phyloP scores from a whole-genome alignment of 2,113 vertebrate genomes.

The Rattus rattus region DNA sequence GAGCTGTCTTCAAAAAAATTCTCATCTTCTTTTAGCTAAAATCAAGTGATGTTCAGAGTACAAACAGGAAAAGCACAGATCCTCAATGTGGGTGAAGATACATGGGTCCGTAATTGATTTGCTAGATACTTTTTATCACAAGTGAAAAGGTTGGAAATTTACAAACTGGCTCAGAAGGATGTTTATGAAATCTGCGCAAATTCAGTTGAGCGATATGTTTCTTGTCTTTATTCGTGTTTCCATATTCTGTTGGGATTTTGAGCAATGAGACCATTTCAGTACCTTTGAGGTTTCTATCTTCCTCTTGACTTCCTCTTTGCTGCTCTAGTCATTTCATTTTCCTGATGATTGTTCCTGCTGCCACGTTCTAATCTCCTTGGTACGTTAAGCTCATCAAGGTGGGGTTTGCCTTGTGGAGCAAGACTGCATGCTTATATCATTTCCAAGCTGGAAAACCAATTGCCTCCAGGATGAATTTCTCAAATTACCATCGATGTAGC shows the following conservation, averaged over 20 bases:
- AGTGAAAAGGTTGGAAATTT: neutral
- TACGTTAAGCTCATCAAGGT: neutral
- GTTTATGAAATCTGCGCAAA: constrained; percentile 3
- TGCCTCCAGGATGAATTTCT: neutral
- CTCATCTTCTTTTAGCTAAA: neutral
- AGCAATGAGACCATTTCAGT: neutral
- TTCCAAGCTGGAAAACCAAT: neutral
- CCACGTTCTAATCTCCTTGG: neutral
- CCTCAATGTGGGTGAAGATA: neutral
- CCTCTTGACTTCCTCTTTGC: neutral
- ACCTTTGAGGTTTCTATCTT: neutral
- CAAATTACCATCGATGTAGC: neutral
- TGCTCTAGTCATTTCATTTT: neutral
- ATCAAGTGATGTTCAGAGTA: neutral
- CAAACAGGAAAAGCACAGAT: neutral
- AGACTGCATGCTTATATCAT: neutral
- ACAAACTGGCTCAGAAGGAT: constrained; percentile 8
- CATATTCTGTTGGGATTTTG: neutral
- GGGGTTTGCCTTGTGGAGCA: neutral
- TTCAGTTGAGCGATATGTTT: neutral
- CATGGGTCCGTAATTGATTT: neutral
- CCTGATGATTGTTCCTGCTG: neutral
- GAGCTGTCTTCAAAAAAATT: neutral
- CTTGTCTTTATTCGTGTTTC: neutral
- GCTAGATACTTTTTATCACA: neutral